phyloP scores from a whole-genome alignment of 2,888 invertebrate species.

The Mactromeris polynyma region DNA sequence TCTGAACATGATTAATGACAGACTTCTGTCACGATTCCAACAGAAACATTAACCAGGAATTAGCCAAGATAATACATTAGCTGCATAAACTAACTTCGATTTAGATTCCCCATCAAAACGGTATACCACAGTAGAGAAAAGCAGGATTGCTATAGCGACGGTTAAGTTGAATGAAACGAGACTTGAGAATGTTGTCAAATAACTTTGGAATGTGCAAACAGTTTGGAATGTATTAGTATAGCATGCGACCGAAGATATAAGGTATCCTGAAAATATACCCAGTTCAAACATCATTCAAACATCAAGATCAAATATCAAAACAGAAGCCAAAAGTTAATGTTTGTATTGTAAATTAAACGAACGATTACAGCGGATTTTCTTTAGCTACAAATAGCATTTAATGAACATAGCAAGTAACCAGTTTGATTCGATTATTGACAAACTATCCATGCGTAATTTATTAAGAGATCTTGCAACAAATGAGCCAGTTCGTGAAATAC shows the following conservation, averaged over 20 bases:
- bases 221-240: background rate
- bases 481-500: background rate
- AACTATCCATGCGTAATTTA: background rate
- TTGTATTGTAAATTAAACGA: too few relatives aligned
- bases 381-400: background rate
- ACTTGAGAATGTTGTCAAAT: too few relatives aligned
- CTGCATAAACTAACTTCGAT: too few relatives aligned
- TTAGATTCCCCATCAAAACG: too few relatives aligned
- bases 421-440: background rate
- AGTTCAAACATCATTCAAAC: background rate
- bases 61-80: too few relatives aligned
- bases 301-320: too few relatives aligned
- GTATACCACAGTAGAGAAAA: too few relatives aligned
- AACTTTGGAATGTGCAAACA: constrained; percentile 42
- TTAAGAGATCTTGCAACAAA: background rate
- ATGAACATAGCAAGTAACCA: background rate
- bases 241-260: background rate
- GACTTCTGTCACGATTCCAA: background rate
- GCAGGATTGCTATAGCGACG: too few relatives aligned
- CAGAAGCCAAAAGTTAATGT: too few relatives aligned
- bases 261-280: background rate
- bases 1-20: background rate
- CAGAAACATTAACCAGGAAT: background rate
- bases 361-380: background rate
- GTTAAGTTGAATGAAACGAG: too few relatives aligned